phyloP scores from a whole-genome alignment of 2,888 invertebrate genomes.

The Strigamia crassipes region DNA sequence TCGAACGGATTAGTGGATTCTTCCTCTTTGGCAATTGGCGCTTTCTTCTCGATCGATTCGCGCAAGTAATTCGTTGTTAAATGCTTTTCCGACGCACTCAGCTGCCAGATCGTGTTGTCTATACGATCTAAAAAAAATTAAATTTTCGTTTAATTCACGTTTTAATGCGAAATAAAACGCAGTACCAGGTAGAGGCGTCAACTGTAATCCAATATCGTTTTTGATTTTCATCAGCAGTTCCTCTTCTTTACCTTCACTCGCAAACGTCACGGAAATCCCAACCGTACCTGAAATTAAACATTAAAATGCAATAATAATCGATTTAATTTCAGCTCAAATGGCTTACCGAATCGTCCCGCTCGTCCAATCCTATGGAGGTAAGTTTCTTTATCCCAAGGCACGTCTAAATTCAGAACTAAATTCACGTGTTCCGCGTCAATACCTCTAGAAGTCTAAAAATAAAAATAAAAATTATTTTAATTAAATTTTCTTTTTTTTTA shows the following conservation, averaged over 20 bases:
- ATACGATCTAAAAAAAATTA: not conserved
- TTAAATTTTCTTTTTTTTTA: not conserved
- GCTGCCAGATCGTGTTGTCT: not conserved
- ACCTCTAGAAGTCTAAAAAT: slow-evolving; percentile 77
- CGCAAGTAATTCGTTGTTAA: not conserved
- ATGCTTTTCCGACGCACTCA: not conserved
- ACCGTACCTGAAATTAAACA: too few species aligned
- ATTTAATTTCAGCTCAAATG: too few species aligned
- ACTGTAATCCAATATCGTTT: slow-evolving; percentile 22
- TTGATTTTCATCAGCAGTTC: slow-evolving; percentile 52
- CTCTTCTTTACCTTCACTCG: slow-evolving; percentile 69
- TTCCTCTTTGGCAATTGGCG: not conserved
- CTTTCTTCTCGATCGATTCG: not conserved
- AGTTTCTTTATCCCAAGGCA: slow-evolving; percentile 77
- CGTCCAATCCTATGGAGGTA: slow-evolving; percentile 95
- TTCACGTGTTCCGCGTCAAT: slow-evolving; percentile 93
- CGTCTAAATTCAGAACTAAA: slow-evolving; percentile 88
- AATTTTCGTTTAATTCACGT: not conserved
- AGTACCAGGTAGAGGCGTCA: slow-evolving; percentile 46
- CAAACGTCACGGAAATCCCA: slow-evolving; percentile 77
- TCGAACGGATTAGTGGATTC: not conserved
- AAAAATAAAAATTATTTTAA: slow-evolving; percentile 19
- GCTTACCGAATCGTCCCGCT: slow-evolving; percentile 91
- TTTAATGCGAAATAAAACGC: not conserved
- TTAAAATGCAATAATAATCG: too few species aligned